Percentiles rank a stretch among this genome's conserved stretches.
Evolutionary conservation across 2,888 invertebrate genomes (phyloP).

Genomic region (Oligia fasciuncula): DNA sequence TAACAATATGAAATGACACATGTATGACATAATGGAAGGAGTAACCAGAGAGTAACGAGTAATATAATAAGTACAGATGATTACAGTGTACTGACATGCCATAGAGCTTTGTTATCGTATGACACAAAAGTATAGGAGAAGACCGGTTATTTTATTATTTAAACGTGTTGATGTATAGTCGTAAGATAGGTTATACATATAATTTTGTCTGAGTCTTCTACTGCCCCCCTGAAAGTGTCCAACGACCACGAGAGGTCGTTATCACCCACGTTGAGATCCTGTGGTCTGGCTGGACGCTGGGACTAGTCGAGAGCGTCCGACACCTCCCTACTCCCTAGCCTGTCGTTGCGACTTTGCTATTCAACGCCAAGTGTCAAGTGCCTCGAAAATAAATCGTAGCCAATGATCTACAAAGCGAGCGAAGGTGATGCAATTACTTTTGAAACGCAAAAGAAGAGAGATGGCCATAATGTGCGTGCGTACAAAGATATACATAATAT

Average conservation of each 20-base stretch:
- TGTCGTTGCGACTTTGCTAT: neutral
- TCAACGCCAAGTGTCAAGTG: neutral
- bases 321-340: neutral
- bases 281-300: neutral
- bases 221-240: neutral
- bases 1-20: slow-evolving; percentile 34
- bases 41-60: slow-evolving; percentile 16
- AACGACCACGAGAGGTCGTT: neutral
- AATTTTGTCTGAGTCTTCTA: neutral
- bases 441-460: too few species aligned
- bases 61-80: slow-evolving; percentile 44
- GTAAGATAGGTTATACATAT: neutral
- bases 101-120: slow-evolving; percentile 25
- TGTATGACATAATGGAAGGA: slow-evolving; percentile 36
- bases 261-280: neutral
- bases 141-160: slow-evolving; percentile 4
- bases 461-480: too few species aligned
- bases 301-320: too few species aligned
- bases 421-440: too few species aligned
- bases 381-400: too few species aligned
- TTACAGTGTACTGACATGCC: slow-evolving; percentile 29
- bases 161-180: neutral
- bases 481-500: slow-evolving; percentile 17
- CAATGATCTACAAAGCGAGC: too few species aligned
- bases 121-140: slow-evolving; percentile 17